Percentiles rank a stretch among this genome's conserved stretches.
Conservation (phyloP, 2,888 invertebrate genomes). For the Notodonta ziczac region DNA sequence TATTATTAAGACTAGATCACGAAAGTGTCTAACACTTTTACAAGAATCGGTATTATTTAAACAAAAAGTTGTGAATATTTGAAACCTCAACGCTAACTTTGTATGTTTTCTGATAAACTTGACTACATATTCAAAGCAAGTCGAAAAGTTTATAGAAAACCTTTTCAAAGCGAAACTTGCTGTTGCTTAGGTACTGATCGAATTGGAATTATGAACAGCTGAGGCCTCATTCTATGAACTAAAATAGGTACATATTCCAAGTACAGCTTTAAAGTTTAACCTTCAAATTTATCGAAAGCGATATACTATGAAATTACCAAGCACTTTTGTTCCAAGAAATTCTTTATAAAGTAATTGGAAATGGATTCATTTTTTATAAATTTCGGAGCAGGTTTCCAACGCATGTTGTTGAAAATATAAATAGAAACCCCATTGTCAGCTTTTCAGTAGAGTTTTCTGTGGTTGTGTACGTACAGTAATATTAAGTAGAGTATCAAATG, state of each 20-base stretch:
- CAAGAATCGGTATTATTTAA: neutral
- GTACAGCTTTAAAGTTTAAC: no score
- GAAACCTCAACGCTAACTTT: neutral
- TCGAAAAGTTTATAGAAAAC: constrained; percentile 14
- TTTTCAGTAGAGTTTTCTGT: no score
- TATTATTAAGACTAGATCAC: no score
- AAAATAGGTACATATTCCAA: neutral
- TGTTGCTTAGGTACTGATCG: constrained; percentile 19
- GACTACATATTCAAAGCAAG: constrained; percentile 17
- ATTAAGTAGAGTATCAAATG: neutral
- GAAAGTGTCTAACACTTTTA: no score
- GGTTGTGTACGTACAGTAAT: neutral
- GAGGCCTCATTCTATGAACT: constrained; percentile 10
- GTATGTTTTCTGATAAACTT: constrained; percentile 20
- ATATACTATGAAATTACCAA: no score
- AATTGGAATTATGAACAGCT: constrained; percentile 19
- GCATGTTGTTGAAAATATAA: no score
- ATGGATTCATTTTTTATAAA: no score
- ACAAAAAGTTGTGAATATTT: neutral
- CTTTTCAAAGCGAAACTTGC: constrained; percentile 16
- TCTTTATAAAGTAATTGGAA: no score
- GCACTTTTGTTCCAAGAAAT: no score
- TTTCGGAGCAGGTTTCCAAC: no score
- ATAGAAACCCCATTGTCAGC: no score
- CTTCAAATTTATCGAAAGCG: no score